Conservation (phyloP, 2,797 vertebrate genomes). For the Merluccius polli region DNA sequence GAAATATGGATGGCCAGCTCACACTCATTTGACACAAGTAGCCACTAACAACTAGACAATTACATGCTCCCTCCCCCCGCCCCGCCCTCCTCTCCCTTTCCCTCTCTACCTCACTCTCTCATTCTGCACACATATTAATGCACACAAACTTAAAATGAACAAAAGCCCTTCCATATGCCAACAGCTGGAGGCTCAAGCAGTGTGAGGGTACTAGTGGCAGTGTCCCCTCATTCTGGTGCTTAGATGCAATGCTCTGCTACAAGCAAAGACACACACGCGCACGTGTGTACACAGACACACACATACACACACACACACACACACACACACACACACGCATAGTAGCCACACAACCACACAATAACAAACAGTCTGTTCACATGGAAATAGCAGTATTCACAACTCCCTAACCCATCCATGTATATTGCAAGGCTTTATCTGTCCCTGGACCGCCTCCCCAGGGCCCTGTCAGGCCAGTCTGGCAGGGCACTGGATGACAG, state of each 20-base stretch:
- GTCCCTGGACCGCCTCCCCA: neutral
- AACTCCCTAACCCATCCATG: neutral
- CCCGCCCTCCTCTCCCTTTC: neutral
- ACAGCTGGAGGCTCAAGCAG: constrained; percentile 47
- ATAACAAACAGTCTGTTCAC: neutral
- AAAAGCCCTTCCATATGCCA: constrained; percentile 42
- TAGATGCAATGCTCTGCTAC: constrained; percentile 47
- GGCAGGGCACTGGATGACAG: neutral
- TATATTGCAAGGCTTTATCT: neutral
- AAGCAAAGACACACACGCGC: constrained; percentile 33
- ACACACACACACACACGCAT: constrained; percentile 12
- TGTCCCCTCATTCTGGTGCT: constrained; percentile 40
- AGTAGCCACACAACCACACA: neutral
- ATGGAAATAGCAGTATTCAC: neutral
- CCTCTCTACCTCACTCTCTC: constrained; percentile 16
- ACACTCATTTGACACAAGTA: neutral
- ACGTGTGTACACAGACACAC: constrained; percentile 34
- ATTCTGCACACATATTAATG: constrained; percentile 4
- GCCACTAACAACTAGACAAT: constrained; percentile 3
- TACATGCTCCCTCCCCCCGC: neutral
- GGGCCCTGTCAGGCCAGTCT: neutral
- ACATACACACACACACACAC: constrained; percentile 12
- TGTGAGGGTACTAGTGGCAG: constrained; percentile 36
- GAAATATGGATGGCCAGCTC: constrained; percentile 28
- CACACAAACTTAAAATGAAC: constrained; percentile 12